phyloP scores from a whole-genome alignment of 1,140 invertebrate genomes.

The Caligus rogercresseyi region DNA sequence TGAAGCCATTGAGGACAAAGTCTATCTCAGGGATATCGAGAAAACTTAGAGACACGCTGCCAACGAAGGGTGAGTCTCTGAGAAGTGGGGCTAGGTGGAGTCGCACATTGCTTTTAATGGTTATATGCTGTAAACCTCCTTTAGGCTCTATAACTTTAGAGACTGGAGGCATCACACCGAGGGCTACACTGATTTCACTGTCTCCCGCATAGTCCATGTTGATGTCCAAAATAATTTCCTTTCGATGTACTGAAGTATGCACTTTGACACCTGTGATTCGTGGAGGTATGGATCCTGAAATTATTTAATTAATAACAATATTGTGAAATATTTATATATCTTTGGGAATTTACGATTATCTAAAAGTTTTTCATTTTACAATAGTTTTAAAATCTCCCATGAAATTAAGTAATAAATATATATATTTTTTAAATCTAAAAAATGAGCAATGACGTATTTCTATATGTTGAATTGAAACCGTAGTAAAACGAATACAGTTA shows the following conservation, averaged over 20 bases:
- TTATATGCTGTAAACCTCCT: neutral
- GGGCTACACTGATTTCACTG: neutral
- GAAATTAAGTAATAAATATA: too few species aligned
- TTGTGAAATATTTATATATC: neutral
- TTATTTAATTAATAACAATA: neutral
- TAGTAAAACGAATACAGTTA: too few species aligned
- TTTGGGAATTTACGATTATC: too few species aligned
- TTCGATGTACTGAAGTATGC: neutral
- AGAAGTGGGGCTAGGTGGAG: neutral
- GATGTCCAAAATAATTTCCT: constrained; percentile 14
- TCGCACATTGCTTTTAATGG: neutral
- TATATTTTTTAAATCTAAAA: too few species aligned
- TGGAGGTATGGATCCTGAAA: constrained; percentile 10
- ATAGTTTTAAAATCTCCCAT: too few species aligned
- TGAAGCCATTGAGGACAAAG: constrained; percentile 4
- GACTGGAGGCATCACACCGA: neutral
- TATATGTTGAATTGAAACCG: too few species aligned
- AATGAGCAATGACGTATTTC: too few species aligned
- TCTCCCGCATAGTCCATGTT: constrained; percentile 4
- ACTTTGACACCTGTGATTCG: constrained; percentile 11
- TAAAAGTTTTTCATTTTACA: too few species aligned
- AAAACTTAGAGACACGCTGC: constrained; percentile 1
- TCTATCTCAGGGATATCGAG: constrained; percentile 13
- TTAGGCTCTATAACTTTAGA: neutral
- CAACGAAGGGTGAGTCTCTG: constrained; percentile 7